Evolutionary conservation across 2,797 vertebrate genomes (phyloP).

Genomic region (Sarcophilus harrisii): DNA sequence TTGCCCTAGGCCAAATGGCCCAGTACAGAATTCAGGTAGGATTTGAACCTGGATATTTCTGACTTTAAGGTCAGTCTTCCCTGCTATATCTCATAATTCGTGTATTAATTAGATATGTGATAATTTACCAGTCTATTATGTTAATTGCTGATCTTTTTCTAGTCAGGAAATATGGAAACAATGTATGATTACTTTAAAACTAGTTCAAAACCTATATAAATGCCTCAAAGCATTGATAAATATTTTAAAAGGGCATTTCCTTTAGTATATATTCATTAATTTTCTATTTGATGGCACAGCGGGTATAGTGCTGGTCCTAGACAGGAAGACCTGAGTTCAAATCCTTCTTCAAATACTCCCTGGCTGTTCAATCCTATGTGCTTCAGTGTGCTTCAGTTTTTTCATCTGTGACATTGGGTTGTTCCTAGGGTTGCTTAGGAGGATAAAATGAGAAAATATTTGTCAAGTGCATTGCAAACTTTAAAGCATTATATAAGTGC

Average conservation of each 20-base stretch:
- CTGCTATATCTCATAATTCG: not conserved
- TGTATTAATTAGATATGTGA: constrained; percentile 8
- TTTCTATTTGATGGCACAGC: not conserved
- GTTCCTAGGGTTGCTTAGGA: not conserved
- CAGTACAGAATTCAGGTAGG: not conserved
- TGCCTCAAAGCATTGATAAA: not conserved
- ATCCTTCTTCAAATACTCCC: not conserved
- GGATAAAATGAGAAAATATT: not conserved
- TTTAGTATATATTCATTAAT: not conserved
- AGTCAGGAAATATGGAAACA: constrained; percentile 49
- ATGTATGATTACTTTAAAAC: not conserved
- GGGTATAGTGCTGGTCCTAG: not conserved
- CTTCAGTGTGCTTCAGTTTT: not conserved
- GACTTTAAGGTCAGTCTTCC: not conserved
- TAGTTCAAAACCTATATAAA: not conserved
- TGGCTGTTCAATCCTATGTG: not conserved
- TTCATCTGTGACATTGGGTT: not conserved
- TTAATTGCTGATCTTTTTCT: not conserved
- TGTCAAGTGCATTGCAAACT: not conserved
- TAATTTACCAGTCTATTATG: constrained; percentile 12
- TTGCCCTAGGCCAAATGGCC: not conserved
- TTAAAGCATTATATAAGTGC: constrained; percentile 23
- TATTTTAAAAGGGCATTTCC: not conserved
- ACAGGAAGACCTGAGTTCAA: not conserved
- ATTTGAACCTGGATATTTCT: not conserved